Evolutionary conservation across 2,797 vertebrate species (phyloP), one percentile per base, ranked within the genome.

Genomic region (Melanotaenia nigrans): DNA sequence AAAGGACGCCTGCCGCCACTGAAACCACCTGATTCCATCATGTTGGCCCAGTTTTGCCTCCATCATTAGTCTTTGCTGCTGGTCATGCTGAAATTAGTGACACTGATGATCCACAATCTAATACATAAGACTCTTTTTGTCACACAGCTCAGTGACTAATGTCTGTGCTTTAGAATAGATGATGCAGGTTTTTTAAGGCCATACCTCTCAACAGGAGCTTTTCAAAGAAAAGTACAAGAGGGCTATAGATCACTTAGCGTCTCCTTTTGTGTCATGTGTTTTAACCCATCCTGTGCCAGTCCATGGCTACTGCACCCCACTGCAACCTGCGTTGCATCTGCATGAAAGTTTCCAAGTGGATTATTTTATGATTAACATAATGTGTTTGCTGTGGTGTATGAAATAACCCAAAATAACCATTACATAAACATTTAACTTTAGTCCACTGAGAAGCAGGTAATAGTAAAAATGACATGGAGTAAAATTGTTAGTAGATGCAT

Each of bases 21-120:
- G 61, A 78, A 75, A 67, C 68, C 79, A 53, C 61, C 81, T 66
- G 55, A 65, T 76, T 86, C 79, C 67, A 54, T 87, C 79, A 76
- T 49, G 61, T 70, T 82, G 75, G 68, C 84, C 81, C 75, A 69
- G 59, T 81, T 81, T 25, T 38, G 55, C 73, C 57, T 55, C 59
- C 1, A 5, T 73, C 70, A 68, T 85, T 33, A 12, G 53, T 87
- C 76, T 78, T 65, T 59, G 65, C 74, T 73, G 45, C 30, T 0
- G 71, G 71, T 64, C 61, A 73, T 65, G n/a, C 61, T 62, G 75
- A 73, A 75, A 73, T 66, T 70, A 74, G 59, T 83, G 84, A 81
- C 82, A 72, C 11, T 74, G 76, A 86, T 78, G 68, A 81, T 61
- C 25, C 33, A 20, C 57, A 65, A 85, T 82, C 59, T 61, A 55